phyloP scores from a whole-genome alignment of 1,140 invertebrate genomes.

The Solenopsis fugax region DNA sequence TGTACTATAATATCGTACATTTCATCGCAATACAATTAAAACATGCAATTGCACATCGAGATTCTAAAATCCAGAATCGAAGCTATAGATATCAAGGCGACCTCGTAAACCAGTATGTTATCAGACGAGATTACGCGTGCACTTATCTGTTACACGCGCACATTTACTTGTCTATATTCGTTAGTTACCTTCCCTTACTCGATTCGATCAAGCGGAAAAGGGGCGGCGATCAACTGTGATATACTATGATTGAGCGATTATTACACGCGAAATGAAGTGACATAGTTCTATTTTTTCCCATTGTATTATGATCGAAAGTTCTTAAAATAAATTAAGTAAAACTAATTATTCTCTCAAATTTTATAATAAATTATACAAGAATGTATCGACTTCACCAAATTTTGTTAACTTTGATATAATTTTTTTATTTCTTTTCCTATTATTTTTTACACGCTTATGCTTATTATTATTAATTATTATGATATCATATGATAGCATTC shows the following conservation, averaged over 20 bases:
- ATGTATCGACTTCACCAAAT: neutral
- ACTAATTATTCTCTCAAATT: neutral
- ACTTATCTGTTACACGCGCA: constrained; percentile 35
- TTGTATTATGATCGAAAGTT: neutral
- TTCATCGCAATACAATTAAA: neutral
- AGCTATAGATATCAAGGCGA: neutral
- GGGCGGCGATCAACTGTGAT: constrained; percentile 60
- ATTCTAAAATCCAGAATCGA: neutral
- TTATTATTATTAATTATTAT: neutral
- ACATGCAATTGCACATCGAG: neutral
- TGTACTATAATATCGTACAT: neutral
- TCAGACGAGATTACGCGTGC: constrained; percentile 55
- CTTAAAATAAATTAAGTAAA: neutral
- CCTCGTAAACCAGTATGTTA: constrained; percentile 63
- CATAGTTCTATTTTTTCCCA: constrained; percentile 15
- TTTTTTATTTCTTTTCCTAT: neutral
- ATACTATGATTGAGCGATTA: constrained; percentile 16
- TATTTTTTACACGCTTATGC: neutral
- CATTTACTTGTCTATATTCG: constrained; percentile 12
- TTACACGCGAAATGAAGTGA: constrained; percentile 56
- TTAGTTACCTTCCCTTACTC: constrained; percentile 66
- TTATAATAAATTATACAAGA: constrained; percentile 1
- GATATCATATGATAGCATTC: neutral
- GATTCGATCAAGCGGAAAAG: constrained; percentile 66
- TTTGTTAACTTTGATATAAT: neutral